phyloP scores from a whole-genome alignment of 1,140 invertebrate species.

The Samia ricini region DNA sequence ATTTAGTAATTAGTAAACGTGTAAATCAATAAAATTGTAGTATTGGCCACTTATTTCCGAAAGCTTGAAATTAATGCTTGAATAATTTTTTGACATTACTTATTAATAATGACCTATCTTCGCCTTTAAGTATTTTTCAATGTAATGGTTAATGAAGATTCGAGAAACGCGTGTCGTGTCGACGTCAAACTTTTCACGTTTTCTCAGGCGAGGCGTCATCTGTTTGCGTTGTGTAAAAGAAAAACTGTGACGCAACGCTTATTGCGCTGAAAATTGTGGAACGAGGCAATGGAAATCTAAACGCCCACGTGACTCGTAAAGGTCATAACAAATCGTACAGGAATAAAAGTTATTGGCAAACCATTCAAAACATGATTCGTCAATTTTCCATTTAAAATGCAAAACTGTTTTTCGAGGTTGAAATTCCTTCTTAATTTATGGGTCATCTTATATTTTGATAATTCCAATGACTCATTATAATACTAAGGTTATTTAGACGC shows the following conservation, averaged over 20 bases:
- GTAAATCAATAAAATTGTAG: too few relatives aligned
- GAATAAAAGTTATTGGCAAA: not conserved
- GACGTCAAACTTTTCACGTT: constrained; percentile 23
- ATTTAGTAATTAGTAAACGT: too few relatives aligned
- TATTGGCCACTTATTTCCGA: too few relatives aligned
- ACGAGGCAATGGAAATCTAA: constrained; percentile 40
- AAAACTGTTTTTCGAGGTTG: not conserved
- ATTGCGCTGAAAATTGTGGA: constrained; percentile 25
- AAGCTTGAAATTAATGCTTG: too few relatives aligned
- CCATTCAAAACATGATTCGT: not conserved
- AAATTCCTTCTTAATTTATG: too few relatives aligned
- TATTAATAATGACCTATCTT: not conserved
- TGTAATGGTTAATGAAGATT: not conserved
- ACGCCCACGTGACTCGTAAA: constrained; percentile 47
- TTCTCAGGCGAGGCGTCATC: constrained; percentile 20
- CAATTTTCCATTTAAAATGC: not conserved
- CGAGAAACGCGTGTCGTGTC: not conserved
- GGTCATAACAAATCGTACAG: constrained; percentile 27
- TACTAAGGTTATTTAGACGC: too few relatives aligned
- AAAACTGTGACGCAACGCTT: constrained; percentile 39
- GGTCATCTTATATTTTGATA: too few relatives aligned
- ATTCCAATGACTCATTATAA: too few relatives aligned
- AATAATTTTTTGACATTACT: too few relatives aligned
- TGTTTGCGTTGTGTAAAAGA: constrained; percentile 19
- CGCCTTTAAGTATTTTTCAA: not conserved